Conservation (phyloP, 2,888 invertebrate genomes). For the Drosophila borborema region DNA sequence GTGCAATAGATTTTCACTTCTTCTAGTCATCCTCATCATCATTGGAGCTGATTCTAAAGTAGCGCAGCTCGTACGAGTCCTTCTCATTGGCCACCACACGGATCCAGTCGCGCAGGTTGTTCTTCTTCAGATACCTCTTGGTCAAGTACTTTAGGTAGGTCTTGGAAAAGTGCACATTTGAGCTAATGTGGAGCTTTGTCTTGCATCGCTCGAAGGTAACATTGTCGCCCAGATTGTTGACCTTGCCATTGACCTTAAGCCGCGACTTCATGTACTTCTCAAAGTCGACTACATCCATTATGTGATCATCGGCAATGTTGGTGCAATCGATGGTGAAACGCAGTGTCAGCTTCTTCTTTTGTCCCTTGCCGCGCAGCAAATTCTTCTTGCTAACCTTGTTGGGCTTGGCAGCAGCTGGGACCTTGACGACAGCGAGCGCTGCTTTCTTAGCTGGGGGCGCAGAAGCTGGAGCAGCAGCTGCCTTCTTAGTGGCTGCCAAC, state of each 20-base stretch:
- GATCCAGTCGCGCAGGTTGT: slow-evolving; percentile 99
- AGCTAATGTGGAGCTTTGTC: slow-evolving; percentile 95
- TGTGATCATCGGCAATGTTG: slow-evolving; percentile 99
- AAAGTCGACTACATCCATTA: slow-evolving; percentile 98
- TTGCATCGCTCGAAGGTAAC: slow-evolving; percentile 95
- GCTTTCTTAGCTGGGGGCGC: slow-evolving; percentile 57
- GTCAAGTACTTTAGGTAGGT: slow-evolving; percentile 99
- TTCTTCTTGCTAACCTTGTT: slow-evolving; percentile 86
- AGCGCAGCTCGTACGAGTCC: slow-evolving; percentile 98
- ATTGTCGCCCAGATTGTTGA: slow-evolving; percentile 97
- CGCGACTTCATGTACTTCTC: slow-evolving; percentile 95
- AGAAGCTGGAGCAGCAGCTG: slow-evolving; percentile 68
- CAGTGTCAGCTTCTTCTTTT: slow-evolving; percentile 95
- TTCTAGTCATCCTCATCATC: slow-evolving; percentile 93
- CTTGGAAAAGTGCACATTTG: slow-evolving; percentile 93
- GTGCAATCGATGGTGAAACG: slow-evolving; percentile 99
- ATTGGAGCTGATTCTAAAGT: slow-evolving; percentile 97
- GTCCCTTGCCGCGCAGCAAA: slow-evolving; percentile 90
- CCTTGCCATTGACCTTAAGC: slow-evolving; percentile 98
- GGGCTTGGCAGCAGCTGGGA: slow-evolving; percentile 55
- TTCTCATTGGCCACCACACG: slow-evolving; percentile 98
- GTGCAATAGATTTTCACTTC: slow-evolving; percentile 83
- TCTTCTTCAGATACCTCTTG: slow-evolving; percentile 99
- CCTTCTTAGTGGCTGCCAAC: slow-evolving; percentile 50
- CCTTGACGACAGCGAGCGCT: slow-evolving; percentile 58